Evolutionary conservation across 1,140 invertebrate species (phyloP), one percentile per base, ranked within the genome.

Genomic region (Mya arenaria): DNA sequence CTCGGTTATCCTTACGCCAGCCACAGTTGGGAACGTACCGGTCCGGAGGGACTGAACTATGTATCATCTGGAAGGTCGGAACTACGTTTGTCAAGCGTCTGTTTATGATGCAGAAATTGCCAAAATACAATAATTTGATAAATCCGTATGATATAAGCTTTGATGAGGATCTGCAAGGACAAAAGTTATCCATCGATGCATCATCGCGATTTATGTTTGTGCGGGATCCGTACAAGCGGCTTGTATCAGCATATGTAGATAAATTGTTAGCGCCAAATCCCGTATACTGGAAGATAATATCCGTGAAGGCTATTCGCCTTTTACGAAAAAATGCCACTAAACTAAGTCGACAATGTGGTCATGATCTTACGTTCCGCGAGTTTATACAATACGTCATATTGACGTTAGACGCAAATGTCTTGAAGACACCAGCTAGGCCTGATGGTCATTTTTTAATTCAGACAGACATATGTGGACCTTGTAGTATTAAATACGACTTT

Each of bases 221-320:
- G 0, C 41, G 87, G 37, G 85, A 89, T 25, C 87, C 87, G 0
- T 89, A 84, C 60, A 37, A 83, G 0, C 36, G 87, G 6, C 66
- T 87, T 3, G 10, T 87, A 15, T 89, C 87, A 4, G 87, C 83
- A 32, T 89, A 89, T 48, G 72, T 84, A 0, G 87, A 89, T 69
- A 89, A 89, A 68, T 44, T 89, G 0, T 85, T 89, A 39, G 79
- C 84, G 4, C 87, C 87, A n/a, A 87, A 87, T 72, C 84, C 85
- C 17, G 41, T 82, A n/a, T 87, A 85, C 32, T 89, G 87, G 87
- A 66, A 58, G 17, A 32, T 63, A 13, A 71, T 84, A 23, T 86
- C 86, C 8, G 19, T 77, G 8, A 60, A 60, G 10, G 74, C 74
- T 19, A 77, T 77, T 10, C n/a, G 30, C n/a, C n/a, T 10, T 1